phyloP scores from a whole-genome alignment of 1,140 invertebrate species.

The Drosophila pruinosa region DNA sequence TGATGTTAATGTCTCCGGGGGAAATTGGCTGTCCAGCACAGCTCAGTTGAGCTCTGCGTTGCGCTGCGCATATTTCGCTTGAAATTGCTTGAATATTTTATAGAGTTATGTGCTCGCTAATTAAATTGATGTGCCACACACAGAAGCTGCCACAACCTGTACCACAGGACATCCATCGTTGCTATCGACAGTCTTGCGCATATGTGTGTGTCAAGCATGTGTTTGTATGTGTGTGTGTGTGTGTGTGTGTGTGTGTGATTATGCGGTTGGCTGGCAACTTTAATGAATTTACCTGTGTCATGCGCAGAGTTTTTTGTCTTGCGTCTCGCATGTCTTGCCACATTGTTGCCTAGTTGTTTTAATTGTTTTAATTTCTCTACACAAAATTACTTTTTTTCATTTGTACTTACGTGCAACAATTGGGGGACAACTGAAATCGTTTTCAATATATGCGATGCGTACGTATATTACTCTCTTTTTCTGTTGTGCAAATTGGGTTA shows the following conservation, averaged over 20 bases:
- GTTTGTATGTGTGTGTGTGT: background rate
- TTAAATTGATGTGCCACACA: constrained; percentile 77
- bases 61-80: constrained; percentile 58
- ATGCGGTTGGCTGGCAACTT: constrained; percentile 51
- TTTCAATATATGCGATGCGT: background rate
- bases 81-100: constrained; percentile 79
- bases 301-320: constrained; percentile 44
- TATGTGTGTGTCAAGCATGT: background rate
- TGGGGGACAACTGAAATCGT: constrained; percentile 13
- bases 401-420: constrained; percentile 38
- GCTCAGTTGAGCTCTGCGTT: background rate
- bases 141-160: constrained; percentile 29
- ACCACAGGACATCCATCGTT: constrained; percentile 34
- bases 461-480: background rate
- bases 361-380: constrained; percentile 62
- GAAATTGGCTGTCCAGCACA: constrained; percentile 37
- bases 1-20: constrained; percentile 1
- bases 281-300: constrained; percentile 74
- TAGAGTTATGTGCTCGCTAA: constrained; percentile 76
- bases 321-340: constrained; percentile 36
- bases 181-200: constrained; percentile 55
- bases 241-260: background rate
- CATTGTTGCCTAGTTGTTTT: constrained; percentile 36
- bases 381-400: constrained; percentile 37
- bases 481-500: constrained; percentile 59